Conservation (phyloP, 2,113 vertebrate species). For the Phaethornis superciliosus region DNA sequence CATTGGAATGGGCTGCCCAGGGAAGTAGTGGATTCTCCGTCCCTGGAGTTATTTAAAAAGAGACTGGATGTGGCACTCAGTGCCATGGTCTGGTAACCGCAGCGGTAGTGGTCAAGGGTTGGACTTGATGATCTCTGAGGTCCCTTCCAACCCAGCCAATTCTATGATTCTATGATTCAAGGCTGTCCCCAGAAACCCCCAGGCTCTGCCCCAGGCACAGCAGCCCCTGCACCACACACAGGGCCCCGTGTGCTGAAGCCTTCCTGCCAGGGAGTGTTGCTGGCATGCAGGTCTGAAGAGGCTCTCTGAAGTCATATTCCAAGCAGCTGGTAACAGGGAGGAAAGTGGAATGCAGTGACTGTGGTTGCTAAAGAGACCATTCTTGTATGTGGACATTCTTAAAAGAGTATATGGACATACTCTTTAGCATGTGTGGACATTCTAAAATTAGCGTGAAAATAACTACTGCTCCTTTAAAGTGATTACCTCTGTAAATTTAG, state of each 20-base stretch:
- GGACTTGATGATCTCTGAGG: too few relatives aligned
- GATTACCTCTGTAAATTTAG: background rate
- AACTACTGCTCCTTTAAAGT: background rate
- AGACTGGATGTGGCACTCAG: too few relatives aligned
- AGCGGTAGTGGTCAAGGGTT: too few relatives aligned
- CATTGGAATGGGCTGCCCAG: too few relatives aligned
- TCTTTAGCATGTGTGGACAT: background rate
- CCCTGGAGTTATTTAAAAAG: too few relatives aligned
- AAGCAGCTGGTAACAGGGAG: background rate
- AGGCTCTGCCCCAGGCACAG: background rate
- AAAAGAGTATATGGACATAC: background rate
- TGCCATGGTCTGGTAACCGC: too few relatives aligned
- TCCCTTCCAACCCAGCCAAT: too few relatives aligned
- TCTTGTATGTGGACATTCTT: background rate
- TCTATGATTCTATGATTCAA: too few relatives aligned
- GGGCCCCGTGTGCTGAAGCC: background rate
- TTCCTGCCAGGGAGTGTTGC: fast-evolving
- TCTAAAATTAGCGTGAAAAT: constrained; percentile 14
- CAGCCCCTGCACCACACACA: too few relatives aligned
- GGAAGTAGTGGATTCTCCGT: too few relatives aligned
- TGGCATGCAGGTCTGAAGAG: background rate
- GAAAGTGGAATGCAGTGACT: background rate
- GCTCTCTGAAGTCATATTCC: background rate
- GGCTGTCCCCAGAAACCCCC: background rate
- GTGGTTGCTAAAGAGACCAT: background rate